Percentiles rank a stretch among this genome's conserved stretches.
Evolutionary conservation across 1,140 invertebrate species (phyloP).

Genomic region (Plectrocnemia conspersa): DNA sequence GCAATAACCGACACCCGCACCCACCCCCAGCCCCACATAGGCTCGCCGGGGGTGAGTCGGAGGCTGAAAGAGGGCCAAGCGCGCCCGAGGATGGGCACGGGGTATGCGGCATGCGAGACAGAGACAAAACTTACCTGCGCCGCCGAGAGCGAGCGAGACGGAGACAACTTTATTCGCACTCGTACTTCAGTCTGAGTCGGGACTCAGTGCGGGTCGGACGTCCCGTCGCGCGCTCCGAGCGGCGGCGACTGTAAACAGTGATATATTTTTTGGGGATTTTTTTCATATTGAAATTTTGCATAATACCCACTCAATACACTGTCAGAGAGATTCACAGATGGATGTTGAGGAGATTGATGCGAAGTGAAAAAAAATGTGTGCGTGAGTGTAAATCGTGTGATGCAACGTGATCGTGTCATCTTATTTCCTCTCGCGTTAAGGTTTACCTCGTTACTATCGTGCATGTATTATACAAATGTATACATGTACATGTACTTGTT

Average conservation of each 20-base stretch:
- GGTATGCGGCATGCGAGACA: slow-evolving; percentile 27
- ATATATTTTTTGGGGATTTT: slow-evolving; percentile 2
- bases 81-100: slow-evolving; percentile 4
- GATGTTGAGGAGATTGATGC: too few species aligned
- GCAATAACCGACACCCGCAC: slow-evolving; percentile 16
- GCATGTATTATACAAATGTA: too few species aligned
- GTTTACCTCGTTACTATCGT: too few species aligned
- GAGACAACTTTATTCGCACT: slow-evolving; percentile 12
- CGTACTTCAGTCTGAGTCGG: slow-evolving; percentile 21
- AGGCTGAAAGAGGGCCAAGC: slow-evolving; percentile 3
- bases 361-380: background rate
- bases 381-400: background rate
- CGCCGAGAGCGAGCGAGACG: slow-evolving; percentile 22
- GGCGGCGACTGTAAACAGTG: slow-evolving; percentile 23
- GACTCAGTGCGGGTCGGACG: slow-evolving; percentile 11
- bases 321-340: too few species aligned
- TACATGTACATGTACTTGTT: too few species aligned
- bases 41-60: slow-evolving; percentile 3
- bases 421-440: slow-evolving; percentile 1
- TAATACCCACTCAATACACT: background rate
- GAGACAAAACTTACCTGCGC: too few species aligned
- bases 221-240: slow-evolving; percentile 2
- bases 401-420: background rate
- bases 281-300: slow-evolving; percentile 4
- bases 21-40: slow-evolving; percentile 11